Base-by-base conservation (phyloP, 2,888 invertebrate species). In the Cynaeus angustus region DNA sequence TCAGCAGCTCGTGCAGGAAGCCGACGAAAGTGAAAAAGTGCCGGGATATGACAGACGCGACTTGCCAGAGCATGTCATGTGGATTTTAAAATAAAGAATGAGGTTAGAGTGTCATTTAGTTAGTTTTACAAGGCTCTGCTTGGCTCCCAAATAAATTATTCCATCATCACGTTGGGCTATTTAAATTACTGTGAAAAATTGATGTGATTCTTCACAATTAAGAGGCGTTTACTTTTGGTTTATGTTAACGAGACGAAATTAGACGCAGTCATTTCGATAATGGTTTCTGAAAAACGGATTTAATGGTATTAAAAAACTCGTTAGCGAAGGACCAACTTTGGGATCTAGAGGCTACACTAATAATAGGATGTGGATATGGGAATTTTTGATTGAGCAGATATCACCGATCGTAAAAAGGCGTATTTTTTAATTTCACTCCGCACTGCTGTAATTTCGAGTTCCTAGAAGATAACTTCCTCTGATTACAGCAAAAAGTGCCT, bases 131-230 rank as follows among this genome's bases (percentile, higher is more conserved):
- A 50, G 70, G 67, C 61, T 72, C 67, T 68, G 43, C 68, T 52
- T 41, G 28, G 70, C 73, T 75, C 72, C 50, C 75, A 77, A 79
- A 81, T 80, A 79, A 80, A 79, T 77, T 78, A 72, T 70, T 52
- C 79, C 77, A 78, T 80, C 80, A 77, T 74, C 80, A 68, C 72
- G 76, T 76, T 53, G 48, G 26, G 55, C 77, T 77, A 79, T 80
- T 81, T 81, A 80, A 80, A 82, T 80, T 78, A 74, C 76, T 74
- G 76, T 80, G 81, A 82, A 79, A 81, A 82, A 82, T 82, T 77
- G 77, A 74, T 72, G 79, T 77, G 76, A 82, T 83, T 81, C 81
- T 81, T 83, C 80, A 82, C 81, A 80, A 81, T 82, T 80, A 79
- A 75, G 78, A 76, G 77, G 77, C 77, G 78, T 78, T 79, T 79